phyloP scores from a whole-genome alignment of 2,113 vertebrate species.

The Xyliphius kryptos region DNA sequence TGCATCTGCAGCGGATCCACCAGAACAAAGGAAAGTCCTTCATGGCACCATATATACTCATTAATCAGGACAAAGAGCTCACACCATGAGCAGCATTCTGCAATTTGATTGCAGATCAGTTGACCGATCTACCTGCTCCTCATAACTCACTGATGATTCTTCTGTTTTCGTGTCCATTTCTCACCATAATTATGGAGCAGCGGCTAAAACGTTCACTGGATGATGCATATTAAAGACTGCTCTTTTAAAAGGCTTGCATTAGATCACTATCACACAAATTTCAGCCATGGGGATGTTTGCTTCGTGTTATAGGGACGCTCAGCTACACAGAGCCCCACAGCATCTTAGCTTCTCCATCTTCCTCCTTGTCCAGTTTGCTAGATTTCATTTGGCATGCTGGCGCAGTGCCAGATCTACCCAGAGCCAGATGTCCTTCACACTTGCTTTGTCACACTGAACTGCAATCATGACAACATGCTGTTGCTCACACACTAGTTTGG shows the following conservation, averaged over 20 bases:
- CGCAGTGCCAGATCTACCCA: neutral
- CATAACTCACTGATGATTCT: neutral
- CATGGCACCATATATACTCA: conserved; percentile 8
- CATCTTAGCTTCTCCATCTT: neutral
- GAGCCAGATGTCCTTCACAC: neutral
- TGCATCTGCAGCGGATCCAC: conserved; percentile 12
- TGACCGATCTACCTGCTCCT: neutral
- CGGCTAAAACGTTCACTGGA: neutral
- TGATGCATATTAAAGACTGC: neutral
- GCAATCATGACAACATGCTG: neutral
- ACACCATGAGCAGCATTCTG: neutral
- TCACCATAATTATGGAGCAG: neutral
- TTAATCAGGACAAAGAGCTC: neutral
- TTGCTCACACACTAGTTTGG: neutral
- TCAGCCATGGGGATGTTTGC: neutral
- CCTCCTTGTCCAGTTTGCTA: neutral
- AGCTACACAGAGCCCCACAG: conserved; percentile 6
- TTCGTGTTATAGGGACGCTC: conserved; percentile 10
- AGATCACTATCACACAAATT: neutral
- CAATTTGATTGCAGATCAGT: neutral
- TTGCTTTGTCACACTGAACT: neutral
- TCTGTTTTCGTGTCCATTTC: neutral
- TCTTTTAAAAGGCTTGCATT: neutral
- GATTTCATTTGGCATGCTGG: neutral
- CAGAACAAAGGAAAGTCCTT: conserved; percentile 35